phyloP scores from a whole-genome alignment of 2,797 vertebrate genomes.

The Vultur gryphus region DNA sequence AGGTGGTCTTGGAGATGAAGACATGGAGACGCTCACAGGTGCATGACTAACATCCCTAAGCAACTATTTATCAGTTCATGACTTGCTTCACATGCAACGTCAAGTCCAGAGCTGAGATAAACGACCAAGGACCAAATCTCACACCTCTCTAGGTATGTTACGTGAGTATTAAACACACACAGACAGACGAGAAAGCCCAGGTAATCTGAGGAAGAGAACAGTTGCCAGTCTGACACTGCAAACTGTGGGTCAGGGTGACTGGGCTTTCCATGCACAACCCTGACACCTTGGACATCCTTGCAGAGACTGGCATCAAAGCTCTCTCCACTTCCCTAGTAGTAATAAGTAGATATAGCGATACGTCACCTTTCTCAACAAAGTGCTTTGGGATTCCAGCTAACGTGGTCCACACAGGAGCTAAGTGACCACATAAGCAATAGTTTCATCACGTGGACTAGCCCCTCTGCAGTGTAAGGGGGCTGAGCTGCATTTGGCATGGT shows the following conservation, averaged over 20 bases:
- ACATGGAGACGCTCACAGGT: not conserved
- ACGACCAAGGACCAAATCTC: not conserved
- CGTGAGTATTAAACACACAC: not conserved
- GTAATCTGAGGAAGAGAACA: not conserved
- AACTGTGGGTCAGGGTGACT: not conserved
- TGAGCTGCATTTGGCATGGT: not conserved
- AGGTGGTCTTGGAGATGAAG: not conserved
- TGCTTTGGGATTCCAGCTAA: not conserved
- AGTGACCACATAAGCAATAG: not conserved
- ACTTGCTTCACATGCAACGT: not conserved
- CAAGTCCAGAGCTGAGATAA: not conserved
- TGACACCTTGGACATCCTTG: not conserved
- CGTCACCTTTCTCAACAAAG: not conserved
- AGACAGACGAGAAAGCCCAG: not conserved
- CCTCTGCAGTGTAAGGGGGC: not conserved
- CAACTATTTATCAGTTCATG: not conserved
- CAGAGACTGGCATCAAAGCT: not conserved
- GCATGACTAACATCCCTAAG: not conserved
- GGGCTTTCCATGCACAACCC: not conserved
- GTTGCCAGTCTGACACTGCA: not conserved
- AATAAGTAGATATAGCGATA: fast-evolving
- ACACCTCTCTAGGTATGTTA: not conserved
- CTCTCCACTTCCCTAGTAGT: not conserved
- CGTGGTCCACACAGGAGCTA: not conserved
- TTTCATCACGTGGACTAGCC: not conserved